Evolutionary conservation across 2,888 invertebrate genomes (phyloP).

Genomic region (Adelognathus sp.): DNA sequence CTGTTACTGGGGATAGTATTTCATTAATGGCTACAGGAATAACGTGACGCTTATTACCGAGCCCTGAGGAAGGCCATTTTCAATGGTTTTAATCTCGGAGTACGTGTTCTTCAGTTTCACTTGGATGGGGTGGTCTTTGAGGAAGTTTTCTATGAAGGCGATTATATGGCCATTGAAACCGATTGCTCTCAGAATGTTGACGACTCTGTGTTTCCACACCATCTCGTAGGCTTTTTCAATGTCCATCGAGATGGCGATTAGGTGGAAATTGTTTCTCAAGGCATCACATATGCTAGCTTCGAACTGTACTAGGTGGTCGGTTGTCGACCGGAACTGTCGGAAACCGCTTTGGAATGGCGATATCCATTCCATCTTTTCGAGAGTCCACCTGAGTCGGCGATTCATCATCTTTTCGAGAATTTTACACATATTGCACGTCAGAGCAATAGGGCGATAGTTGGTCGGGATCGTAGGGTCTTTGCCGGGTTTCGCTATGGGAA

Average conservation of each 20-base stretch:
- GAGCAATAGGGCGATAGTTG: conserved; percentile 21
- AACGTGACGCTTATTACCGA: conserved; percentile 17
- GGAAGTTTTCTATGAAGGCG: conserved; percentile 8
- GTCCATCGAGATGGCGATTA: conserved; percentile 36
- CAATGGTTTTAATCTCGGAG: too few relatives aligned
- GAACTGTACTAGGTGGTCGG: conserved; percentile 29
- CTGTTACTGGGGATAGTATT: not conserved
- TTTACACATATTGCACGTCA: conserved; percentile 19
- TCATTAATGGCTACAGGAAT: conserved; percentile 21
- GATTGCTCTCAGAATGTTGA: not conserved
- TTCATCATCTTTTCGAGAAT: conserved; percentile 29
- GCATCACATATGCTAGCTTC: conserved; percentile 35
- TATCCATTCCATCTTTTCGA: conserved; percentile 38
- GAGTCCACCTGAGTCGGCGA: conserved; percentile 5
- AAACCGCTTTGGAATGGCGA: conserved; percentile 36
- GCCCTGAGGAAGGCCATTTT: too few relatives aligned
- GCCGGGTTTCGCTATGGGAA: conserved; percentile 23
- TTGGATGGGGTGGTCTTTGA: not conserved
- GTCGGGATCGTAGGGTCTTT: conserved; percentile 3
- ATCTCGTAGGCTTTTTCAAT: conserved; percentile 53
- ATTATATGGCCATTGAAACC: conserved; percentile 15
- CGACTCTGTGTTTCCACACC: conserved; percentile 21
- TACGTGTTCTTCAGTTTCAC: too few relatives aligned
- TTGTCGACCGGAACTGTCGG: conserved; percentile 36
- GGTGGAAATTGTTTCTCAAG: conserved; percentile 40